A percentile compares a stretch with the other conserved stretches of the same genome.
Conservation (phyloP, 2,888 invertebrate genomes). For the Cenopis cana region DNA sequence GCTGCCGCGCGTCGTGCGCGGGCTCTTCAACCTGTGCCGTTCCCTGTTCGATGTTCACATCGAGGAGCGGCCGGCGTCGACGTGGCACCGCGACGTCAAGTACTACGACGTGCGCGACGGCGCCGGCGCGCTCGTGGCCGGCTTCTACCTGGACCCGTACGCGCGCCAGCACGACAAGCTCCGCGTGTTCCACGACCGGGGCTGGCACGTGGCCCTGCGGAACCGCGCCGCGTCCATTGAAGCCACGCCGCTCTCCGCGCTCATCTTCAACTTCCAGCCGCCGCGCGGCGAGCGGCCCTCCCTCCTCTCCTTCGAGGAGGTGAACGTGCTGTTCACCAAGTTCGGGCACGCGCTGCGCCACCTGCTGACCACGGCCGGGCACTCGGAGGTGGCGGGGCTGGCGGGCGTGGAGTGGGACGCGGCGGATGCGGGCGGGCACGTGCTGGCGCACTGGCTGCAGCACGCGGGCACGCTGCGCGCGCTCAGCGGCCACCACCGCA, state of each 20-base stretch:
- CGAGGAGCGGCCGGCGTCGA: conserved; percentile 87
- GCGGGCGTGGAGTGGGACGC: conserved; percentile 98
- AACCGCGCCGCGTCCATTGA: conserved; percentile 87
- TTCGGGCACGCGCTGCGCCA: conserved; percentile 96
- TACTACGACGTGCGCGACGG: conserved; percentile 92
- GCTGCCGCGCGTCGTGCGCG: conserved; percentile 90
- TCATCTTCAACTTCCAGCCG: conserved; percentile 93
- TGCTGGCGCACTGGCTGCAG: conserved; percentile 92
- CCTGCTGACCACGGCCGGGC: conserved; percentile 91
- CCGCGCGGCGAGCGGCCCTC: conserved; percentile 87
- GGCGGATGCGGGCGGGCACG: conserved; percentile 92
- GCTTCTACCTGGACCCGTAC: conserved; percentile 94
- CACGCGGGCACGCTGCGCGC: conserved; percentile 85
- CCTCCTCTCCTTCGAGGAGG: conserved; percentile 90
- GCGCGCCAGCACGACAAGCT: conserved; percentile 88
- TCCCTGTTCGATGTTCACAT: conserved; percentile 92
- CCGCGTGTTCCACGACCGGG: conserved; percentile 85
- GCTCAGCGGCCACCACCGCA: conserved; percentile 91
- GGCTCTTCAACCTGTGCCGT: conserved; percentile 90
- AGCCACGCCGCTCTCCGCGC: conserved; percentile 90
- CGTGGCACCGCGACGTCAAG: conserved; percentile 95
- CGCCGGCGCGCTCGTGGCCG: conserved; percentile 88
- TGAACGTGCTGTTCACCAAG: conserved; percentile 91
- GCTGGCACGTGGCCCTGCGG: conserved; percentile 92
- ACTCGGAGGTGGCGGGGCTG: conserved; percentile 93